These are phyloP conservation scores for Daptonema setosum DNA, from an alignment of 2,888 invertebrate genomes.

Conservation along the genomic window DNA sequence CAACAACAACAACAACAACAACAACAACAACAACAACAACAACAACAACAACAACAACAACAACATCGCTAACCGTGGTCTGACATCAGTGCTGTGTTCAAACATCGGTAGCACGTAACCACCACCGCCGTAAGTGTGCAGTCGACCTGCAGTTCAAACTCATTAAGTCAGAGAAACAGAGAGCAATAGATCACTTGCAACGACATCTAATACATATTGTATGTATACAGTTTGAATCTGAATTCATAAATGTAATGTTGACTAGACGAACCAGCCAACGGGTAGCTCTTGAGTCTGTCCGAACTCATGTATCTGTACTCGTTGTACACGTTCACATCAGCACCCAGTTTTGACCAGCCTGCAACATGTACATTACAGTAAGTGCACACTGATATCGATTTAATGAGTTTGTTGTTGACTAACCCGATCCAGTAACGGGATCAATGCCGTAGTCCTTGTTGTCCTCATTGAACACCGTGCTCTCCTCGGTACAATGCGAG, in stretches of 20 bases:
- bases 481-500: not conserved
- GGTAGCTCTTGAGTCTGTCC: constrained; percentile 28
- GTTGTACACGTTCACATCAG: constrained; percentile 11
- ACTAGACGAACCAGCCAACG: no score
- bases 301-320: constrained; percentile 27
- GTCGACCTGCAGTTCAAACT: not conserved
- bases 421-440: no score
- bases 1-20: no score
- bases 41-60: no score
- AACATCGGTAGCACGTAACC: not conserved
- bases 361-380: no score
- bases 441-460: not conserved
- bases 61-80: not conserved
- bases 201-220: no score
- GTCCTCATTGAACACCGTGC: not conserved
- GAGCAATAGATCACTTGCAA: not conserved
- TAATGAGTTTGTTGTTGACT: no score
- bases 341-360: not conserved
- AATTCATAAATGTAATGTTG: no score
- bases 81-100: not conserved
- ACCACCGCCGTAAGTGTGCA: not conserved
- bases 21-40: no score
- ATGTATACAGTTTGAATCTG: no score
- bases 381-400: no score
- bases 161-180: not conserved